Percentiles rank a stretch among this genome's conserved stretches.
phyloP scores from a whole-genome alignment of 2,888 invertebrate species.

The Tribolium freemani region DNA sequence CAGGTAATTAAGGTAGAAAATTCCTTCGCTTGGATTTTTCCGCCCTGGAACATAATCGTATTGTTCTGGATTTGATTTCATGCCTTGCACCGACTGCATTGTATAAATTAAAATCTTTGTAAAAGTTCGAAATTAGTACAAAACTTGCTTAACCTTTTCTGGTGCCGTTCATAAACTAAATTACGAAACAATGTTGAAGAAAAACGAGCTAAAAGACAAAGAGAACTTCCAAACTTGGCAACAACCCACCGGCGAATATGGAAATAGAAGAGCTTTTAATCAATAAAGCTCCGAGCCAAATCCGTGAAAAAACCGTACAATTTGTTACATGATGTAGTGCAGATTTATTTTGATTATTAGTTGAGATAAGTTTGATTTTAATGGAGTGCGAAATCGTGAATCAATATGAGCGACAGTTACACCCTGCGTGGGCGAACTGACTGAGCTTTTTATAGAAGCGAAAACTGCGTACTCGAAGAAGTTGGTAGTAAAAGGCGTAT shows the following conservation, averaged over 20 bases:
- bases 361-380: not conserved
- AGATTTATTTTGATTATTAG: not conserved
- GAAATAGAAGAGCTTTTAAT: slow-evolving; percentile 34
- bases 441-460: slow-evolving; percentile 24
- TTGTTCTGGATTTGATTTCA: not conserved
- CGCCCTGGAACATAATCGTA: not conserved
- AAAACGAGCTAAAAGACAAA: slow-evolving; percentile 27
- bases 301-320: not conserved
- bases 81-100: not conserved
- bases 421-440: slow-evolving; percentile 18
- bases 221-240: slow-evolving; percentile 26
- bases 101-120: slow-evolving; percentile 4
- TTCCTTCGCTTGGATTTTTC: not conserved
- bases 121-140: not conserved
- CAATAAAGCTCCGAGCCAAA: slow-evolving; percentile 22
- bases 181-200: slow-evolving; percentile 20
- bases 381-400: slow-evolving; percentile 12
- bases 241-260: slow-evolving; percentile 34
- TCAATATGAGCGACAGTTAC: slow-evolving; percentile 27
- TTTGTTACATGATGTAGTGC: not conserved
- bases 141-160: slow-evolving; percentile 4
- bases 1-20: slow-evolving; percentile 6
- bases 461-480: slow-evolving; percentile 26
- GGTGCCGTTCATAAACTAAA: slow-evolving; percentile 22
- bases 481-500: not conserved